A percentile compares a stretch with the other conserved stretches of the same genome.
phyloP scores from a whole-genome alignment of 2,113 vertebrate species.

The Nycticorax nycticorax region DNA sequence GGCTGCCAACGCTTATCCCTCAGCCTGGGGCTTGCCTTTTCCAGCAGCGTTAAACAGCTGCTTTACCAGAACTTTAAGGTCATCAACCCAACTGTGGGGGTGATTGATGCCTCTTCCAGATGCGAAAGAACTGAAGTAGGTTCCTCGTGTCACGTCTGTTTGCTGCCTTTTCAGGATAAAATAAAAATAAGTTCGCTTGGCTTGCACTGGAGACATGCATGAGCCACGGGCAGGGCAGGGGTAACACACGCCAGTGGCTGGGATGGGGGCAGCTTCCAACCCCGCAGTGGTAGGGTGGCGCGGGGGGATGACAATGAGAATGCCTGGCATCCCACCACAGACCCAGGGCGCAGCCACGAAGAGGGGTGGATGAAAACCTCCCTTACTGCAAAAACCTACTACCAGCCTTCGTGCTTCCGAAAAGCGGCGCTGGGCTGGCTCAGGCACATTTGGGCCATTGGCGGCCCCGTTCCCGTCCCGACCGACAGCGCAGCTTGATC shows the following conservation, averaged over 20 bases:
- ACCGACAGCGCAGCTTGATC: not conserved
- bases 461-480: not conserved
- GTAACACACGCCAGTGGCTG: too few species aligned
- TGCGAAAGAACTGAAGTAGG: not conserved
- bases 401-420: not conserved
- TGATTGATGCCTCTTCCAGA: not conserved
- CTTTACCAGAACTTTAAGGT: not conserved
- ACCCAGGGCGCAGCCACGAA: not conserved
- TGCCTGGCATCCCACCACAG: not conserved
- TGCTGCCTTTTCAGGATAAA: not conserved
- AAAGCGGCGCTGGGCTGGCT: not conserved
- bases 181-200: too few species aligned
- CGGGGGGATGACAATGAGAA: not conserved
- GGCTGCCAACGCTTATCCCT: not conserved
- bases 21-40: not conserved
- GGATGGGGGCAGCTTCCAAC: not conserved
- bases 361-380: not conserved
- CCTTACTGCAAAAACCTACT: not conserved
- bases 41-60: not conserved
- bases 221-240: not conserved
- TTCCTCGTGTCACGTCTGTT: not conserved
- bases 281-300: not conserved
- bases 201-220: not conserved
- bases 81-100: too few species aligned
- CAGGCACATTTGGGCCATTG: too few species aligned